A percentile compares a stretch with the other conserved stretches of the same genome.
These are phyloP conservation scores for Aurelia aurita complex sp. Pacific DNA, from an alignment of 30 jellyfish, hydroid and myxozoan genomes.

Conservation along the genomic window DNA sequence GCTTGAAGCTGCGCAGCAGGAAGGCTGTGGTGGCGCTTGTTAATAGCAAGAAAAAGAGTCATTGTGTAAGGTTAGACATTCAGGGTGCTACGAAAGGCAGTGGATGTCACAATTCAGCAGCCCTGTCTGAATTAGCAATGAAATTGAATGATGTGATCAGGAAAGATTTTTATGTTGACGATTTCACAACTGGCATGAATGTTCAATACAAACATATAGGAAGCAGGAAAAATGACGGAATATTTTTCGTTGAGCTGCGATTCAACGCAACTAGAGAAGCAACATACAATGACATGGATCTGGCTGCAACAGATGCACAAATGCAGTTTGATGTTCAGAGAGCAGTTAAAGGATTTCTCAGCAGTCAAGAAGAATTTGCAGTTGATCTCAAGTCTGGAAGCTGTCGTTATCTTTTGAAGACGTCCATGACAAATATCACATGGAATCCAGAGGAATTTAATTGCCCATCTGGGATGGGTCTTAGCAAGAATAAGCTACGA, in stretches of 20 bases:
- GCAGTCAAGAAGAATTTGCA: neutral
- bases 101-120: slow-evolving; percentile 27
- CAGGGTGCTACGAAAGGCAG: slow-evolving; percentile 3
- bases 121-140: neutral
- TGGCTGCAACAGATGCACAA: slow-evolving; percentile 57
- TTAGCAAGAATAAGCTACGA: slow-evolving; percentile 46
- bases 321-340: slow-evolving; percentile 33
- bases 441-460: slow-evolving; percentile 47
- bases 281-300: slow-evolving; percentile 13
- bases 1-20: slow-evolving; percentile 65
- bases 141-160: slow-evolving; percentile 11
- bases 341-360: slow-evolving; percentile 24
- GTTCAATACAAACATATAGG: slow-evolving; percentile 5
- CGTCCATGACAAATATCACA: slow-evolving; percentile 14
- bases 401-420: slow-evolving; percentile 17
- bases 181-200: neutral
- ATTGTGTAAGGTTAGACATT: slow-evolving; percentile 49
- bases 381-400: slow-evolving; percentile 9
- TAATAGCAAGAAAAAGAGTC: slow-evolving; percentile 35
- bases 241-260: slow-evolving; percentile 18
- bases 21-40: slow-evolving; percentile 79
- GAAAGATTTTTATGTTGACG: slow-evolving; percentile 19
- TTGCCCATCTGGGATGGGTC: slow-evolving; percentile 88
- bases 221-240: slow-evolving; percentile 1
- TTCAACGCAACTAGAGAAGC: neutral